Conservation (phyloP, 2,888 invertebrate species). For the Frankliniella fusca region DNA sequence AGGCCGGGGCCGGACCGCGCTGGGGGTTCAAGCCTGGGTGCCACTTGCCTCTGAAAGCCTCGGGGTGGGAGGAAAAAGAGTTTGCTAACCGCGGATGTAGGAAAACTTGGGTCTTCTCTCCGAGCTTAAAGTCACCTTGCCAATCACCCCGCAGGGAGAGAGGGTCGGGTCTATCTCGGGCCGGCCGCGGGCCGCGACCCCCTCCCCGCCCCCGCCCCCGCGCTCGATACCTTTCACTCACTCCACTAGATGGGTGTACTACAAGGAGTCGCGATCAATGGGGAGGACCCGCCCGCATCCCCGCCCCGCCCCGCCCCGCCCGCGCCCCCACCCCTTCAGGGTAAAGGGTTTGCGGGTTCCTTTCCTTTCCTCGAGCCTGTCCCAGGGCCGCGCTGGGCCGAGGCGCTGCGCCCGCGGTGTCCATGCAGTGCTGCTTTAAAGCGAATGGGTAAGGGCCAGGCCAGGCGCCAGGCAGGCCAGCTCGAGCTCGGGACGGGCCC, state of each 20-base stretch:
- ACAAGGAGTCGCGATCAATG: slow-evolving; percentile 20
- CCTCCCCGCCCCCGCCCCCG: background rate
- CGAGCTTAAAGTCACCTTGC: background rate
- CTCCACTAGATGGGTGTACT: slow-evolving; percentile 22
- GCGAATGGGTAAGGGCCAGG: background rate
- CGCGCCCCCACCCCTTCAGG: background rate
- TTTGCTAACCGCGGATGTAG: background rate
- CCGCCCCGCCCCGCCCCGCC: background rate
- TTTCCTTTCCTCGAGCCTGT: no score
- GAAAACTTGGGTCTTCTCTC: background rate
- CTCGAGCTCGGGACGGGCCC: background rate
- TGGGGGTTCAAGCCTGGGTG: slow-evolving; percentile 1
- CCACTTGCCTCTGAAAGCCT: no score
- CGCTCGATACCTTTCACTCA: background rate
- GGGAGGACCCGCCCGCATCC: background rate
- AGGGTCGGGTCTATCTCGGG: background rate
- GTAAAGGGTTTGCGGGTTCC: no score
- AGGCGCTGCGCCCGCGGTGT: background rate
- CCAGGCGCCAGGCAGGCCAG: background rate
- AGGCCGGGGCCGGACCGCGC: background rate
- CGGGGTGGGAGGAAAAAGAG: background rate
- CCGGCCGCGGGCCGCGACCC: slow-evolving; percentile 8
- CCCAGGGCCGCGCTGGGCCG: background rate
- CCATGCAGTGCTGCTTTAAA: background rate
- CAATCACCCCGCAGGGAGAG: background rate